Evolutionary conservation across 92 coral and sea anemone species (phyloP), one percentile per base, ranked within the genome.

Genomic region (Palythoa heliodiscus): DNA sequence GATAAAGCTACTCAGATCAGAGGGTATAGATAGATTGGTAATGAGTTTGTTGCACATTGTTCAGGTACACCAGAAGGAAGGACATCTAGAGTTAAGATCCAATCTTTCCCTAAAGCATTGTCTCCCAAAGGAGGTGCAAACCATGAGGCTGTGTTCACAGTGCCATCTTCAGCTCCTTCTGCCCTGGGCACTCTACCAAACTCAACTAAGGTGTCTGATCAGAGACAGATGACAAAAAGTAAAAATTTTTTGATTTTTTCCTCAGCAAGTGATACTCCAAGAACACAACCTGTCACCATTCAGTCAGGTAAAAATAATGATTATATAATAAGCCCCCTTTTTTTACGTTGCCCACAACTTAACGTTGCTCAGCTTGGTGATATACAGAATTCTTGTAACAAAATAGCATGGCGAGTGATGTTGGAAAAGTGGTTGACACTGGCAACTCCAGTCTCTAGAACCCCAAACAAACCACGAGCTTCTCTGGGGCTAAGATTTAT

Each of bases 1-100:
- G 48, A 4, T 43, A 43, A 43, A 43, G 48, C 3, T 43, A 43
- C 48, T 1, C 50, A 43, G 50, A 43, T 43, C 50, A 43, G 50
- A 43, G 50, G 50, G 50, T 43, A 43, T 43, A 43, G 50, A 15
- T 14, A 0, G 17, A 58, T 14, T 14, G 5, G 64, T 4, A 19
- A 58, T 58, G 5, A 58, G 8, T 17, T 38, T 43, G 53, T 15
- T 72, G 54, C 40, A 37, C 48, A 17, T 37, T 14, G 17, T 77
- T 77, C 61, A 77, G 82, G 82, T 25, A 77, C 70, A 19, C 82
- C 82, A 16, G 55, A 29, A 60, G 68, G 70, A 77, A 77, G 58
- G 48, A 23, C 58, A 55, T 60, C 66, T 14, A 54, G 66, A 5
- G 12, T 55, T 13, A 11, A 43, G 25, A 29, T 15, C 5, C 48